A percentile compares a stretch with the other conserved stretches of the same genome.
phyloP scores from a whole-genome alignment of 2,888 invertebrate species.

The Hydrotaea cyrtoneurina region DNA sequence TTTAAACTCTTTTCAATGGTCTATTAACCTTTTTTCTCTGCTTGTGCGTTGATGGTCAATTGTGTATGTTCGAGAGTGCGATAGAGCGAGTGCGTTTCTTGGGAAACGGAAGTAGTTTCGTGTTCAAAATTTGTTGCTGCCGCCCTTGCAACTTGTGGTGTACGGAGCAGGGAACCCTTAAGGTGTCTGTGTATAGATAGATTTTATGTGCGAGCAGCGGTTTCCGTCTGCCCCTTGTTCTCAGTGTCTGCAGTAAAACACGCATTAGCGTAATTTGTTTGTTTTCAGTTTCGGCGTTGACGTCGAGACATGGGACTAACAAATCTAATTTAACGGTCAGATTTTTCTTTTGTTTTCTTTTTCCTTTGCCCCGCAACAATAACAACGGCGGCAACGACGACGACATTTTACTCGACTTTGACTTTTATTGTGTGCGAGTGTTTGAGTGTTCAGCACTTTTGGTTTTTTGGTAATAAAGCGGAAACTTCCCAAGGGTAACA shows the following conservation, averaged over 20 bases:
- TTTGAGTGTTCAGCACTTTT: too few relatives aligned
- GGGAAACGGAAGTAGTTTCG: slow-evolving; percentile 56
- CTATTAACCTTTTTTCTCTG: not conserved
- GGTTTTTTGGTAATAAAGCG: slow-evolving; percentile 11
- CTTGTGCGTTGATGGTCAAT: not conserved
- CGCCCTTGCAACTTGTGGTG: slow-evolving; percentile 23
- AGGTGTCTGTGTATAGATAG: slow-evolving; percentile 16
- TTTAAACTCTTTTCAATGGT: too few relatives aligned
- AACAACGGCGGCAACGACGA: slow-evolving; percentile 36
- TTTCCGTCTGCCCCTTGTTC: not conserved
- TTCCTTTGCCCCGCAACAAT: slow-evolving; percentile 4
- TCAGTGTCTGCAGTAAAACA: slow-evolving; percentile 33
- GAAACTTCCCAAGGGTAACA: slow-evolving; percentile 62
- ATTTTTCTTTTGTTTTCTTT: slow-evolving; percentile 23
- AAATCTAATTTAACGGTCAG: slow-evolving; percentile 66
- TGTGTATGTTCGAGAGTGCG: slow-evolving; percentile 1
- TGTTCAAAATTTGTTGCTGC: slow-evolving; percentile 43
- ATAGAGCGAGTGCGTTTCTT: not conserved
- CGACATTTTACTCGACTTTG: slow-evolving; percentile 46
- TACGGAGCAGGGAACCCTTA: slow-evolving; percentile 25
- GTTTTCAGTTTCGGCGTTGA: slow-evolving; percentile 31
- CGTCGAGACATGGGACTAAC: slow-evolving; percentile 59
- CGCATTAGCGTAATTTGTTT: slow-evolving; percentile 58
- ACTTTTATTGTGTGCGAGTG: slow-evolving; percentile 10
- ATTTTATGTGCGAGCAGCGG: too few relatives aligned